Evolutionary conservation across 2,113 vertebrate genomes (phyloP).

Genomic region (Motacilla alba): DNA sequence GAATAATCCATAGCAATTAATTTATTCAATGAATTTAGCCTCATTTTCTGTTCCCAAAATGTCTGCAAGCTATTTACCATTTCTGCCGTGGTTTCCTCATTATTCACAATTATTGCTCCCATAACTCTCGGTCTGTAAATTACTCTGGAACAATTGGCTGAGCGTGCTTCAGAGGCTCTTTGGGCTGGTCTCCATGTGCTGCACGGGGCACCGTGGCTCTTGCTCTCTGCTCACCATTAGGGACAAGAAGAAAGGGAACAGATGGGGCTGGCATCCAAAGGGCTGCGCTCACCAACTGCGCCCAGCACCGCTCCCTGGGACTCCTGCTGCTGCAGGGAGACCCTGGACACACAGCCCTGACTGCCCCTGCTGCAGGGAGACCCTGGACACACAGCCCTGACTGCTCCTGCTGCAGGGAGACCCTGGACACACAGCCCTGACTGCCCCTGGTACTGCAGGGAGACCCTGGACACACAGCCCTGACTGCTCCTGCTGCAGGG

Average conservation of each 20-base stretch:
- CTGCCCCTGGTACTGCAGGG: no score
- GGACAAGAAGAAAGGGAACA: not conserved
- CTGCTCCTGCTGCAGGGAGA: not conserved
- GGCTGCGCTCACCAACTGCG: fast-evolving
- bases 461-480: no score
- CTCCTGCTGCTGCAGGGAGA: fast-evolving
- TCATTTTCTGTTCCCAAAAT: slow-evolving; percentile 49
- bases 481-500: no score
- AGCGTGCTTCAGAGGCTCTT: not conserved
- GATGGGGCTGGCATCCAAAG: not conserved
- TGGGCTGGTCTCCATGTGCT: not conserved
- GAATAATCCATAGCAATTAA: slow-evolving; percentile 54
- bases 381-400: not conserved
- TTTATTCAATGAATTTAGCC: slow-evolving; percentile 42
- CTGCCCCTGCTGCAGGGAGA: not conserved
- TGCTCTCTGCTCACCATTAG: not conserved
- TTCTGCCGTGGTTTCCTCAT: not conserved
- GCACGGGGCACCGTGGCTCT: not conserved
- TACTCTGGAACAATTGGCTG: not conserved
- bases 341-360: fast-evolving
- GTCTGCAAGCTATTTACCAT: slow-evolving; percentile 12
- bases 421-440: fast-evolving
- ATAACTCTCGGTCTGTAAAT: not conserved
- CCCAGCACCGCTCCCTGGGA: fast-evolving
- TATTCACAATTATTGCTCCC: slow-evolving; percentile 6